phyloP scores from a whole-genome alignment of 2,113 vertebrate species.

The Myotis yumanensis region DNA sequence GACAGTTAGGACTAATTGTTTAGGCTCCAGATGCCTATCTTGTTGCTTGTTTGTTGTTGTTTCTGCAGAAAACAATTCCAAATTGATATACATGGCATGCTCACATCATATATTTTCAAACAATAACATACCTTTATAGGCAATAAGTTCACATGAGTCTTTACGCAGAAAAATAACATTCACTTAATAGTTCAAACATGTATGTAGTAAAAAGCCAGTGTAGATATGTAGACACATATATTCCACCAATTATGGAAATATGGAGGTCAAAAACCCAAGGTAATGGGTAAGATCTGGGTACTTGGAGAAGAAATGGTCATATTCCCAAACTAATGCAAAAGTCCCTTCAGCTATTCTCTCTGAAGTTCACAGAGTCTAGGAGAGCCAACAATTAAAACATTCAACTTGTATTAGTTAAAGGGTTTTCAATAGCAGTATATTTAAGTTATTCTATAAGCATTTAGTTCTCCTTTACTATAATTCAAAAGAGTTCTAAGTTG shows the following conservation, averaged over 20 bases:
- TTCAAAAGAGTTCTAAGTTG: conserved; percentile 13
- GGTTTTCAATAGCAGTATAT: not conserved
- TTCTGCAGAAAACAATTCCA: conserved; percentile 23
- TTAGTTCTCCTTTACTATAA: conserved; percentile 27
- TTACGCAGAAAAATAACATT: conserved; percentile 8
- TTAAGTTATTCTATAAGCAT: not conserved
- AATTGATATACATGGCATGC: not conserved
- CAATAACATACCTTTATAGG: not conserved
- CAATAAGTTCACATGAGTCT: not conserved
- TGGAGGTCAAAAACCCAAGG: too few relatives aligned
- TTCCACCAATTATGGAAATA: not conserved
- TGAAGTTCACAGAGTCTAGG: not conserved
- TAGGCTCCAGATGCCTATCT: not conserved
- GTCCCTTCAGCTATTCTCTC: not conserved
- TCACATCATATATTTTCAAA: not conserved
- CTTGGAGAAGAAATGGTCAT: too few relatives aligned
- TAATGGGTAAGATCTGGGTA: too few relatives aligned
- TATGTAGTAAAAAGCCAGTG: not conserved
- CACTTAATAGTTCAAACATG: not conserved
- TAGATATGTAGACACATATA: not conserved
- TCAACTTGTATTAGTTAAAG: not conserved
- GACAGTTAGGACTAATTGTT: not conserved
- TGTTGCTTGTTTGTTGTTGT: not conserved
- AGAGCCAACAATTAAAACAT: not conserved
- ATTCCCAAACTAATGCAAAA: too few relatives aligned